Conservation (phyloP, 2,797 vertebrate species). For the Melanotaenia pygmaea region DNA sequence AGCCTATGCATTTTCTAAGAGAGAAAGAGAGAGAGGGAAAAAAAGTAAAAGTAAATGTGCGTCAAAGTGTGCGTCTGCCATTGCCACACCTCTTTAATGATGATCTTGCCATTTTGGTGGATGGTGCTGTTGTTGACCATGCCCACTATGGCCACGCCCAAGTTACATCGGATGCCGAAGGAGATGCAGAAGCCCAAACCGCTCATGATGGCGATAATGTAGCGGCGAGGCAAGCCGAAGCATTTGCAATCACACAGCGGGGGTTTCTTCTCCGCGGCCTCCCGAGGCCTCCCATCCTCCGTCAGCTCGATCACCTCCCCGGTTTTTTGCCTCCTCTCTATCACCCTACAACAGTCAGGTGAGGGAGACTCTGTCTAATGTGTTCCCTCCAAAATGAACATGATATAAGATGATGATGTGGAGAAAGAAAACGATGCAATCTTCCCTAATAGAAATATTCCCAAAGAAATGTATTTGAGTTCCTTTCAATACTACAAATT, state of each 20-base stretch:
- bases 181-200: constrained; percentile 99
- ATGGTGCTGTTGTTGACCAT: constrained; percentile 99
- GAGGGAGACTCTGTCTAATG: constrained; percentile 2
- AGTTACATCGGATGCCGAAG: constrained; percentile 97
- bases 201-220: constrained; percentile 99
- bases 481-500: not conserved
- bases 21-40: too few relatives aligned
- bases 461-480: not conserved
- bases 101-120: constrained; percentile 93
- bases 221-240: constrained; percentile 94
- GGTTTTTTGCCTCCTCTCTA: constrained; percentile 91
- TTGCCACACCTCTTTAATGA: constrained; percentile 93
- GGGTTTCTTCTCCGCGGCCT: constrained; percentile 87
- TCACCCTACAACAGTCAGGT: constrained; percentile 81
- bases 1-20: not conserved
- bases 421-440: too few relatives aligned
- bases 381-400: not conserved
- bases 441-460: too few relatives aligned
- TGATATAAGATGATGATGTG: not conserved
- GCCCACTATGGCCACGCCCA: constrained; percentile 98
- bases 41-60: not conserved
- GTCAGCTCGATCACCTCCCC: constrained; percentile 96
- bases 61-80: not conserved
- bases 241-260: constrained; percentile 94
- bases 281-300: constrained; percentile 92